Evolutionary conservation across 2,797 vertebrate species (phyloP).

Genomic region (Mionectes olivaceus): DNA sequence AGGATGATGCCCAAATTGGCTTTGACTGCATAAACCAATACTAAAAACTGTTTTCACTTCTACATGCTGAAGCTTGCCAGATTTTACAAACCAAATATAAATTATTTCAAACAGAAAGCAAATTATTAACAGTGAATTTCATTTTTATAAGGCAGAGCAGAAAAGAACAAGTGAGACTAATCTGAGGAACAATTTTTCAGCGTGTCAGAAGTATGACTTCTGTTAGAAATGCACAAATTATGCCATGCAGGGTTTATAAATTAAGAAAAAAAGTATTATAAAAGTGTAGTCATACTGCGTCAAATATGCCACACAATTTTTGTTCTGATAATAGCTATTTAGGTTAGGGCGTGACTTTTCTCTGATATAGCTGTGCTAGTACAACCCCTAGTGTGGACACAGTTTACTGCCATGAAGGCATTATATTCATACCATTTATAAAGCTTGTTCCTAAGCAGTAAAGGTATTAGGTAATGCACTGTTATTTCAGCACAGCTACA

Average conservation of each 20-base stretch:
- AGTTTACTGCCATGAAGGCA: constrained; percentile 44
- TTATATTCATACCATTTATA: background rate
- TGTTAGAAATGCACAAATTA: constrained; percentile 18
- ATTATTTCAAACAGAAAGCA: constrained; percentile 6
- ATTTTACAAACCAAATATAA: constrained; percentile 3
- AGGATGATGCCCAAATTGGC: background rate
- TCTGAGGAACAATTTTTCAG: background rate
- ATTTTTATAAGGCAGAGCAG: background rate
- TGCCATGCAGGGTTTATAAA: background rate
- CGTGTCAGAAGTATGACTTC: constrained; percentile 2
- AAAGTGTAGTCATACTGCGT: constrained; percentile 26
- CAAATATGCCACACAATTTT: constrained; percentile 42
- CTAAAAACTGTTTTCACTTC: background rate
- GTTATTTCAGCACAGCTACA: constrained; percentile 13
- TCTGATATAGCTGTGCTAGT: constrained; percentile 60
- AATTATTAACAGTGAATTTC: background rate
- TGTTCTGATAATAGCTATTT: constrained; percentile 45
- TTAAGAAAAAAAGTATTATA: constrained; percentile 17
- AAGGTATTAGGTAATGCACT: background rate
- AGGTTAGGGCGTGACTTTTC: constrained; percentile 55
- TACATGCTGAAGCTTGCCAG: background rate
- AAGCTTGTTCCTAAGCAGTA: background rate
- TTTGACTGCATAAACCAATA: background rate
- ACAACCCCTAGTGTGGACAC: constrained; percentile 70
- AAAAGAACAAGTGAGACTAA: constrained; percentile 39